phyloP scores from a whole-genome alignment of 2,797 vertebrate genomes.

The Danio choprae region DNA sequence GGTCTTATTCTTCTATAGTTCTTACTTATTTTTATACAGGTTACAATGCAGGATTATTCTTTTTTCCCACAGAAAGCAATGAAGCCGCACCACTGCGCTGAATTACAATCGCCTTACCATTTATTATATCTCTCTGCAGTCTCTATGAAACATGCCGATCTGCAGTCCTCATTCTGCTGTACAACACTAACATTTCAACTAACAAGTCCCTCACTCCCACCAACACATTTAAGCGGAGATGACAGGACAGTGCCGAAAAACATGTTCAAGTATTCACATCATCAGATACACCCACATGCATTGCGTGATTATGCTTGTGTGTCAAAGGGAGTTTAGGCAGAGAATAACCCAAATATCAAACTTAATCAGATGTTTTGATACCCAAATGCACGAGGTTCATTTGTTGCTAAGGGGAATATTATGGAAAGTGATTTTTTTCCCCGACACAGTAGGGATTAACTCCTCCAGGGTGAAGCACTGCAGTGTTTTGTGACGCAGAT shows the following conservation, averaged over 20 bases:
- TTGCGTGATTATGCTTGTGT: conserved; percentile 22
- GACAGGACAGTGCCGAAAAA: conserved; percentile 22
- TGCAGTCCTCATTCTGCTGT: conserved; percentile 35
- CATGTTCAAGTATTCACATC: conserved; percentile 4
- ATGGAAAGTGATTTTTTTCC: conserved; percentile 3
- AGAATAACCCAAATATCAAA: conserved; percentile 14
- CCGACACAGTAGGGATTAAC: conserved; percentile 36
- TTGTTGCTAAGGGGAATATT: conserved; percentile 37
- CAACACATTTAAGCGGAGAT: conserved; percentile 24
- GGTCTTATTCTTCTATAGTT: too few relatives aligned
- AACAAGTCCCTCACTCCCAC: conserved; percentile 70
- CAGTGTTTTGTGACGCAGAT: conserved; percentile 43
- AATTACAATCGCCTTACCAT: background rate
- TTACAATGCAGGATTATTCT: too few relatives aligned
- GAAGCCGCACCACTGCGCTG: background rate
- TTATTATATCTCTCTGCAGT: conserved; percentile 1
- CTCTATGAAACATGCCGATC: background rate
- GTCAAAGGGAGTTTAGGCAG: background rate
- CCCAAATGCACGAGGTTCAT: conserved; percentile 1
- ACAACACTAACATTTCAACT: conserved; percentile 58
- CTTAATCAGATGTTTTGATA: conserved; percentile 26
- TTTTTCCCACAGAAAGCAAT: too few relatives aligned
- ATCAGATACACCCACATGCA: background rate
- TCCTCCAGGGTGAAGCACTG: conserved; percentile 31
- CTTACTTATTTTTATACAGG: too few relatives aligned